phyloP scores from a whole-genome alignment of 2,797 vertebrate species.

The Poecilia picta region DNA sequence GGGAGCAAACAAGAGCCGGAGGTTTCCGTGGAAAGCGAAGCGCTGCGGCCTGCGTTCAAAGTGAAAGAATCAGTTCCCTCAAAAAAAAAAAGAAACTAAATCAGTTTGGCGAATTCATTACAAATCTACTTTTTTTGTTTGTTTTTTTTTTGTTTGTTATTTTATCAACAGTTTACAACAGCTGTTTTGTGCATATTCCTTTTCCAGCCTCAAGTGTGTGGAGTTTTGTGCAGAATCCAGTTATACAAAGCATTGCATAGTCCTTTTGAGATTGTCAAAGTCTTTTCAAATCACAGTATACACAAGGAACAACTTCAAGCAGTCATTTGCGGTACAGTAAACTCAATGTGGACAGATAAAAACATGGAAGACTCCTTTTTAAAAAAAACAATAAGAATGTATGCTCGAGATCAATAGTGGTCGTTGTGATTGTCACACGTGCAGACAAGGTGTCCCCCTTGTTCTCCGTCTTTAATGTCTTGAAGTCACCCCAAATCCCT shows the following conservation, averaged over 20 bases:
- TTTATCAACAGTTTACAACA: constrained; percentile 41
- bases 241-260: constrained; percentile 76
- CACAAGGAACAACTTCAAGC: constrained; percentile 56
- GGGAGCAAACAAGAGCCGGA: constrained; percentile 69
- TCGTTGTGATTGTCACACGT: constrained; percentile 68
- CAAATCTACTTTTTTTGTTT: constrained; percentile 41
- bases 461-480: constrained; percentile 35
- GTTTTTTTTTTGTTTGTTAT: constrained; percentile 27
- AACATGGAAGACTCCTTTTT: constrained; percentile 80
- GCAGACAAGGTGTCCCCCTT: constrained; percentile 17
- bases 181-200: constrained; percentile 61
- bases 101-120: constrained; percentile 36
- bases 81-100: not conserved
- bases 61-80: constrained; percentile 46
- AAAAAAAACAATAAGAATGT: constrained; percentile 44
- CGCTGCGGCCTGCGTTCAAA: constrained; percentile 32
- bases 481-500: constrained; percentile 32
- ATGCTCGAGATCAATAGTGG: constrained; percentile 51
- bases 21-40: constrained; percentile 49
- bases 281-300: constrained; percentile 80
- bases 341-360: constrained; percentile 61
- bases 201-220: constrained; percentile 57
- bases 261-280: constrained; percentile 83
- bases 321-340: constrained; percentile 63
- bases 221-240: constrained; percentile 62